Percentiles rank a stretch among this genome's conserved stretches.
Evolutionary conservation across 2,888 invertebrate genomes (phyloP).

Genomic region (Hecatera dysodea): DNA sequence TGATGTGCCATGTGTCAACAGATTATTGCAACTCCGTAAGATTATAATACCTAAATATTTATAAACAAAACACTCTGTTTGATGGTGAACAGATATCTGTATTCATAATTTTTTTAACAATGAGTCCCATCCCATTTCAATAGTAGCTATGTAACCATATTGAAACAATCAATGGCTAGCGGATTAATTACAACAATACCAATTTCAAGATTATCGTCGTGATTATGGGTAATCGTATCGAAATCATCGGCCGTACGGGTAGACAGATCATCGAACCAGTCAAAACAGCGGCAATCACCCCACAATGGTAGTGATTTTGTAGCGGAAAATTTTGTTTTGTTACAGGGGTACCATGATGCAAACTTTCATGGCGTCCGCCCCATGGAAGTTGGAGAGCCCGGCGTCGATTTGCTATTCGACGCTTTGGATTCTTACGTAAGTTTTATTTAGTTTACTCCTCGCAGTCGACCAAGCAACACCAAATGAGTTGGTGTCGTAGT

Average conservation of each 20-base stretch:
- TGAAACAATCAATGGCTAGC: no score
- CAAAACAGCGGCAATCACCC: background rate
- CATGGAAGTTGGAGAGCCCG: constrained; percentile 2
- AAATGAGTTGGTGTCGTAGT: background rate
- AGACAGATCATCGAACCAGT: background rate
- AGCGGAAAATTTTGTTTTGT: constrained; percentile 39
- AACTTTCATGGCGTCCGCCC: constrained; percentile 15
- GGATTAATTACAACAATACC: background rate
- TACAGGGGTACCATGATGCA: constrained; percentile 48
- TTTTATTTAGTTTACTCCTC: constrained; percentile 19
- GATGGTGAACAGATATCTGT: no score
- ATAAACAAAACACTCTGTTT: no score
- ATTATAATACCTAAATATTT: no score
- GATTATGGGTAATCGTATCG: background rate
- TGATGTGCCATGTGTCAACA: no score
- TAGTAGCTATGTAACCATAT: no score
- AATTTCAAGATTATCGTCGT: background rate
- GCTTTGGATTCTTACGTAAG: constrained; percentile 46
- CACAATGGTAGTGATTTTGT: background rate
- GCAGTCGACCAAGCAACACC: constrained; percentile 2
- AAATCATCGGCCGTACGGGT: background rate
- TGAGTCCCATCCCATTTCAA: no score
- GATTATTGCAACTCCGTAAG: no score
- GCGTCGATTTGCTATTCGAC: constrained; percentile 29
- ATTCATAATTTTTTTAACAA: no score